Percentiles rank a stretch among this genome's conserved stretches.
These are phyloP conservation scores for Speoplatyrhinus poulsoni DNA, from an alignment of 2,113 vertebrate species.

Conservation along the genomic window DNA sequence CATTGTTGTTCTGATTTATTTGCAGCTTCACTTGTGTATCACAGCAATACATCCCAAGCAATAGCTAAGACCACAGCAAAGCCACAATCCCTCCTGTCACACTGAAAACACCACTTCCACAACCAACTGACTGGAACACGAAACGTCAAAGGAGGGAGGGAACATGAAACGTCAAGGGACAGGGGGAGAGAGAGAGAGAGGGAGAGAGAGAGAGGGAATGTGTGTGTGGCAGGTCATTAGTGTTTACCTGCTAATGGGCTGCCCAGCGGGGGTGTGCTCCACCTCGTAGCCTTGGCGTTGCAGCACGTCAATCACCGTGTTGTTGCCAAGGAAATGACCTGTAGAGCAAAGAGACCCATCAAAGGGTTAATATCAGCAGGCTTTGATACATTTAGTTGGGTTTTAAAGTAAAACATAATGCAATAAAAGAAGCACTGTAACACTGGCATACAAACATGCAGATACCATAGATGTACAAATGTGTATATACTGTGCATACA, in stretches of 20 bases:
- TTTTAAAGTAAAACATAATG: no score
- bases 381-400: neutral
- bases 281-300: slow-evolving; percentile 84
- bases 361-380: slow-evolving; percentile 21
- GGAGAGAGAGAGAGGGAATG: neutral
- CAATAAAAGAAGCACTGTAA: no score
- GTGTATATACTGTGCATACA: neutral
- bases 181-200: no score
- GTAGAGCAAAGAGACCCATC: slow-evolving; percentile 51
- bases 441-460: no score
- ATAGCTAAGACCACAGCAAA: slow-evolving; percentile 14
- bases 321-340: slow-evolving; percentile 94
- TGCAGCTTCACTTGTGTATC: slow-evolving; percentile 22
- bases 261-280: slow-evolving; percentile 85
- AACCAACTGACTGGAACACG: no score
- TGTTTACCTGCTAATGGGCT: slow-evolving; percentile 82
- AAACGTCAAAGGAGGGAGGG: no score
- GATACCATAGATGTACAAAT: no score
- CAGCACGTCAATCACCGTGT: slow-evolving; percentile 88
- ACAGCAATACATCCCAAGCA: slow-evolving; percentile 4
- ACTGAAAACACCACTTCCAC: no score
- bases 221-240: neutral
- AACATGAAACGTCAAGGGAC: no score
- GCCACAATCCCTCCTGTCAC: neutral
- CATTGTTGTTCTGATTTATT: slow-evolving; percentile 7